phyloP scores from a whole-genome alignment of 2,113 vertebrate genomes.

The Rhynchomys soricoides region DNA sequence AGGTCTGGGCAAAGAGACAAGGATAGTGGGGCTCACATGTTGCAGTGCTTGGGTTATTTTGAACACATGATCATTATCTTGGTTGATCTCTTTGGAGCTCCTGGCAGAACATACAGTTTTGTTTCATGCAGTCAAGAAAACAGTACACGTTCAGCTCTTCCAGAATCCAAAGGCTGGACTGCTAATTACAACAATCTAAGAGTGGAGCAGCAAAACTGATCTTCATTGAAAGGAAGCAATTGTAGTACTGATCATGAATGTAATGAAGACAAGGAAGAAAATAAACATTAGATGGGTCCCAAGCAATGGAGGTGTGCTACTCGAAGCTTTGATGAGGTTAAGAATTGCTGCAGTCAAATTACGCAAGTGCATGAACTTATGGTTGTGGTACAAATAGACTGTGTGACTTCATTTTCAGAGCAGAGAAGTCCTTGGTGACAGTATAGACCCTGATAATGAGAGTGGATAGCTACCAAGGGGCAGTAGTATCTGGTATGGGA shows the following conservation, averaged over 20 bases:
- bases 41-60: neutral
- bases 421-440: neutral
- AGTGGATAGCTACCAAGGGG: neutral
- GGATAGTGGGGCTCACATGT: neutral
- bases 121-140: too few relatives aligned
- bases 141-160: neutral
- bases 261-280: neutral
- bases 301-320: neutral
- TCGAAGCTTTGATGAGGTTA: neutral
- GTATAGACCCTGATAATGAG: neutral
- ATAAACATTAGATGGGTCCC: neutral
- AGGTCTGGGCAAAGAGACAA: neutral
- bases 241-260: neutral
- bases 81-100: neutral
- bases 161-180: neutral
- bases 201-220: neutral
- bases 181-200: neutral
- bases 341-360: neutral
- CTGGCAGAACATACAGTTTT: neutral
- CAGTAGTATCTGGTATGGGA: too few relatives aligned
- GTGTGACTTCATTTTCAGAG: neutral
- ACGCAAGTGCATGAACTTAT: neutral
- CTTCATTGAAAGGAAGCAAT: neutral
- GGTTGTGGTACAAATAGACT: neutral
- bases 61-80: neutral